A percentile compares a stretch with the other conserved stretches of the same genome.
Conservation (phyloP, 2,797 vertebrate species). For the Euphonia xanthogaster region DNA sequence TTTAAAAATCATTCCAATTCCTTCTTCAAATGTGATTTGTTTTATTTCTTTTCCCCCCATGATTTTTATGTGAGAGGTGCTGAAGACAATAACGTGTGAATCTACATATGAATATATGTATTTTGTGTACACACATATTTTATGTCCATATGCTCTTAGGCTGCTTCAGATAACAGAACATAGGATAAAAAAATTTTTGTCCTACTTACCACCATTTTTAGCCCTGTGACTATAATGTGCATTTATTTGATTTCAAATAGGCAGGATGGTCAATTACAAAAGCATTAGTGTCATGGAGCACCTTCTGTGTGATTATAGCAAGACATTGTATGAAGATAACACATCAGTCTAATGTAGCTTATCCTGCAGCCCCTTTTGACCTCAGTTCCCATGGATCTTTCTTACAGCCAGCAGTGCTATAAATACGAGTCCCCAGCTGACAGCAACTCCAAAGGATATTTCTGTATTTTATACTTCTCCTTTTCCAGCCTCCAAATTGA, state of each 20-base stretch:
- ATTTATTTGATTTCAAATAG: background rate
- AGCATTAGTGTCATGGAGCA: background rate
- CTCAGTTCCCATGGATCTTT: background rate
- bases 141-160: background rate
- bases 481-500: background rate
- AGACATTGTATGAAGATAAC: background rate
- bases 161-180: background rate
- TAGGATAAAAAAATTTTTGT: background rate
- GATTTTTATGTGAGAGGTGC: background rate
- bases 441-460: background rate
- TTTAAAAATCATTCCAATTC: background rate
- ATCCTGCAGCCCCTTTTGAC: background rate
- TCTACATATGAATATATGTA: background rate
- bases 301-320: background rate
- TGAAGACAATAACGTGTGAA: background rate
- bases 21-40: background rate
- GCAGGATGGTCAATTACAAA: background rate
- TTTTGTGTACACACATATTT: background rate
- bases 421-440: rapidly evolving
- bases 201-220: background rate
- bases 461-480: background rate
- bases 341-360: background rate
- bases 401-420: background rate
- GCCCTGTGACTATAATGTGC: background rate
- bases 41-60: background rate